A percentile compares a stretch with the other conserved stretches of the same genome.
Evolutionary conservation across 2,113 vertebrate species (phyloP).

Genomic region (Cephalopholis sonnerati): DNA sequence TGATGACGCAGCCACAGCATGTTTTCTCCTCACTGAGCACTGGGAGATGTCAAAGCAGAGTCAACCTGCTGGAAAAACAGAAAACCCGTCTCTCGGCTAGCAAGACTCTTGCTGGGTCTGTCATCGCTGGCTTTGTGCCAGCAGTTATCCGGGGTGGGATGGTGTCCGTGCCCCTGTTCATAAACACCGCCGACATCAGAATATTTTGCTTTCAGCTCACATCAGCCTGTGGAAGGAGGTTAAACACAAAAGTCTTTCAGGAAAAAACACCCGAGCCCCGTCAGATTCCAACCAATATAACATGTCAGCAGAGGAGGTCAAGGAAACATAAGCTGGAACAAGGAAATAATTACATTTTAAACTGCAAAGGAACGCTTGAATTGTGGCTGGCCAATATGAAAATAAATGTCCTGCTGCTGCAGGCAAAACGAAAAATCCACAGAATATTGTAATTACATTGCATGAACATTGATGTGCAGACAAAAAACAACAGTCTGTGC

Average conservation of each 20-base stretch:
- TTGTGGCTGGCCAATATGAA: background rate
- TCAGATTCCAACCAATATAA: conserved; percentile 22
- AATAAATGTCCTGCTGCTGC: background rate
- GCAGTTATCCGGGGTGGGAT: conserved; percentile 3
- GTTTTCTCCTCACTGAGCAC: conserved; percentile 39
- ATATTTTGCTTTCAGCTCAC: conserved; percentile 26
- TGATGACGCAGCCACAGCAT: conserved; percentile 26
- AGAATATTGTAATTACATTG: conserved; percentile 1
- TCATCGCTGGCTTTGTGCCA: conserved; percentile 45
- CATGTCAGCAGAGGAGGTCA: conserved; percentile 28
- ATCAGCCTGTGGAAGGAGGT: conserved; percentile 24
- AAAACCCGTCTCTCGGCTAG: background rate
- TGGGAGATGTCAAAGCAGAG: conserved; percentile 33
- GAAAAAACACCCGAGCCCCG: conserved; percentile 21
- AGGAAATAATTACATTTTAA: conserved; percentile 33
- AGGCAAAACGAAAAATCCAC: background rate
- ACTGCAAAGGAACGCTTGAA: background rate
- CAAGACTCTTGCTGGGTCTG: conserved; percentile 33
- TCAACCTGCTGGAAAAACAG: conserved; percentile 32
- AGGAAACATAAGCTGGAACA: background rate
- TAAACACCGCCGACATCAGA: conserved; percentile 18
- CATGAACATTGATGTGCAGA: background rate
- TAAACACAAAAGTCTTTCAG: conserved; percentile 25
- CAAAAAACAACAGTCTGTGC: background rate
- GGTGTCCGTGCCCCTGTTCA: conserved; percentile 11